Base-by-base conservation (phyloP, 2,797 vertebrate species). In the Diglossa cyanea region DNA sequence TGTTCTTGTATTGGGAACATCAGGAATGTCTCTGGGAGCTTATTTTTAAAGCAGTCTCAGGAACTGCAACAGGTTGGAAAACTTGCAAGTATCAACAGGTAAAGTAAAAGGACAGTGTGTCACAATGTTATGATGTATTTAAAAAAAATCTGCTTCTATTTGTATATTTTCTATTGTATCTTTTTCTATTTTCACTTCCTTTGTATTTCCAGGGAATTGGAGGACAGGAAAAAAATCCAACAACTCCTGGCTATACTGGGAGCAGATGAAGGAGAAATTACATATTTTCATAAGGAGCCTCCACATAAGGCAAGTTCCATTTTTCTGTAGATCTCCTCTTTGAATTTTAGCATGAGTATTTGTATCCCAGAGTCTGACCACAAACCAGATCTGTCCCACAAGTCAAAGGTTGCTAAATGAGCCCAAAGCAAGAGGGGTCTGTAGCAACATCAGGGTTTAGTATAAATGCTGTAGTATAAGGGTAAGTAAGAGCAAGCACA, bases 191-290 rank as follows among this genome's bases (percentile, higher is more conserved):
- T 55, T 55, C 2, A 7, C 45, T 97, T 87, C 45, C 5, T 93
- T 95, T 95, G 67, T 76, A 96, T 95, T 95, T 97, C 7, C 94
- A 99, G 99, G 96, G 99, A 99, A 88, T 30, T 99, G 84, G 99
- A 99, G 82, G 99, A 99, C 97, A 98, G 99, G 91, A 99, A 98
- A 92, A 99, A 99, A 97, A 99, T 99, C 94, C 99, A 99, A 24
- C 98, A 98, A 77, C 99, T 99, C 76, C 97, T 99, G 86, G 94
- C 98, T 60, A 97, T 99, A 74, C 98, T 99, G 65, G 99, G 98
- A 92, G 97, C 98, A 76, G 98, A 98, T 74, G 89, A 90, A 50
- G 98, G 98, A 93, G 99, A 99, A 96, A 97, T 99, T 79, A 99
- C 99, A 1, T 99, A 99, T 97, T 99, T 99, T 97, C 98, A 98